Base-by-base conservation (phyloP, 2,888 invertebrate genomes). In the Cryptocephalus primarius region DNA sequence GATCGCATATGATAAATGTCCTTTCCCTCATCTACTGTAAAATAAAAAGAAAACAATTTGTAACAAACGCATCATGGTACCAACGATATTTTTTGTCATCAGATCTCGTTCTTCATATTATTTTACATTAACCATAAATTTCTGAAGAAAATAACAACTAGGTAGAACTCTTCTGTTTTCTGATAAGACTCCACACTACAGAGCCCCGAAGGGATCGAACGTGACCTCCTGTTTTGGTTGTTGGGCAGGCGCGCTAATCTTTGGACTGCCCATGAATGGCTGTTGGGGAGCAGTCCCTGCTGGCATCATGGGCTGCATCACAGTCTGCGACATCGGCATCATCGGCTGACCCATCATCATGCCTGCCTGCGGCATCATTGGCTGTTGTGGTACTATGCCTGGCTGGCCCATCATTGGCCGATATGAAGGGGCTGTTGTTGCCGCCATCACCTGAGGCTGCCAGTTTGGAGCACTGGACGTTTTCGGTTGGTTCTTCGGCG, bases 371-470 rank as follows among this genome's bases (percentile, higher is more conserved):
- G 11, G 46, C 51, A 47, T 47, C 51, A 56, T 54, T 8, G 52
- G 46, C 34, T 50, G 55, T 32, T 50, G 50, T 9, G 39, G 44
- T 40, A 43, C 48, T 45, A 34, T 34, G 2, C 10, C 11, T 12
- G n/a, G 40, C 11, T 42, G 42, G 8, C 22, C 42, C 58, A 63
- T 62, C 51, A 60, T 56, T 4, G 60, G 59, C 42, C 55, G 62
- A 11, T 34, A 33, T 33, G 41, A 41, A 22, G 53, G 53, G 39
- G 52, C 50, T 6, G 50, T 64, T 69, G 88, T 88, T 49, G 86
- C 86, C 60, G 86, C 86, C 85, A 88, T 87, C 33, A 88, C 87
- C 69, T 89, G 89, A 53, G 88, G 88, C 62, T 80, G 85, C 88
- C 88, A 88, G 56, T 83, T 81, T 11, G 43, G 49, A 13, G 49